Conservation (phyloP, 2,113 vertebrate species). For the Plecotus auritus region DNA sequence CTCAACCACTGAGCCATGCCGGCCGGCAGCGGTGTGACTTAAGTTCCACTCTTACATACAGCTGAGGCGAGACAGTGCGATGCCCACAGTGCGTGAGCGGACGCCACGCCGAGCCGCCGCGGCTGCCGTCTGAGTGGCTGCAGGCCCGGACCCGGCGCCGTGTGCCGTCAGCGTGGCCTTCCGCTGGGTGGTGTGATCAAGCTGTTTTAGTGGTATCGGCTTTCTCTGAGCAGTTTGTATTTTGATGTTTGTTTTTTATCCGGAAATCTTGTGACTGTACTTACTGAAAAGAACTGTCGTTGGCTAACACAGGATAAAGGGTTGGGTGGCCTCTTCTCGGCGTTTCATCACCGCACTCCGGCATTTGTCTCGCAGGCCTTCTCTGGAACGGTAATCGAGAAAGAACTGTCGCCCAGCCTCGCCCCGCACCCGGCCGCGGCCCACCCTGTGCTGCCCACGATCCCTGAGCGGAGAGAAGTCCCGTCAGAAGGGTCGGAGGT, state of each 20-base stretch:
- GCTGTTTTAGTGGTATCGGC: background rate
- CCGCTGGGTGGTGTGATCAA: slow-evolving; percentile 25
- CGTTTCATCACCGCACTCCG: slow-evolving; percentile 63
- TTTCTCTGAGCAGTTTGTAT: slow-evolving; percentile 65
- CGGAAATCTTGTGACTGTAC: slow-evolving; percentile 56
- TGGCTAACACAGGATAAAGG: slow-evolving; percentile 59
- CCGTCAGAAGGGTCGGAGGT: slow-evolving; percentile 79
- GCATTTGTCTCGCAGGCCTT: slow-evolving; percentile 88
- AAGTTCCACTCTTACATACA: background rate
- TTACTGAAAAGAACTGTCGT: slow-evolving; percentile 66
- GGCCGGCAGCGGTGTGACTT: too few species aligned
- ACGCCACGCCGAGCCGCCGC: background rate
- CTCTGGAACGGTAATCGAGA: slow-evolving; percentile 96
- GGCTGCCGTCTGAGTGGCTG: background rate
- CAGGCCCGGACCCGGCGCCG: background rate
- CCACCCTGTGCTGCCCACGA: slow-evolving; percentile 91
- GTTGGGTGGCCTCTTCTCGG: slow-evolving; percentile 65
- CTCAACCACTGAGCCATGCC: too few species aligned
- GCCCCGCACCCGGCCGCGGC: slow-evolving; percentile 85
- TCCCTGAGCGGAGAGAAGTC: slow-evolving; percentile 92
- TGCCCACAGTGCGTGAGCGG: background rate
- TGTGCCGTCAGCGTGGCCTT: slow-evolving; percentile 11
- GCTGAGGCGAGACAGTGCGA: background rate
- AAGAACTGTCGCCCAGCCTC: slow-evolving; percentile 85
- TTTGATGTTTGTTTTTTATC: slow-evolving; percentile 73